Evolutionary conservation across 2,797 vertebrate genomes (phyloP), one percentile per base, ranked within the genome.

Genomic region (Gorsachius magnificus): DNA sequence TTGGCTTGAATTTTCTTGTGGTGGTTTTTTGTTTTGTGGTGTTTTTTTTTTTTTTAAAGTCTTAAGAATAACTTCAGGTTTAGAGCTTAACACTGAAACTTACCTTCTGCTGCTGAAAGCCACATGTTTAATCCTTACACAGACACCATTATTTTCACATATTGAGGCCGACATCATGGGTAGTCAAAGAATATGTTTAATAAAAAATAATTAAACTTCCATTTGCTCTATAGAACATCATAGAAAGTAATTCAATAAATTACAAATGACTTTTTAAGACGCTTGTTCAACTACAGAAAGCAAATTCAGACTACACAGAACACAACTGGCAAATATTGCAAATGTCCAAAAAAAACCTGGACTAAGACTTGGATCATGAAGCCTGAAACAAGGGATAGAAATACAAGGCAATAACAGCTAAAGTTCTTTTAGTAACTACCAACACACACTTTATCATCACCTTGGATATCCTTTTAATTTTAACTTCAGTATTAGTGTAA

Each of bases 241-340:
- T 99, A 99, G 99, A 99, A 99, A 99, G 99, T 99, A 99, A 99
- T 99, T 99, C 99, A 99, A 99, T 99, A 99, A 99, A 99, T 99
- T 99, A 99, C 99, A 99, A 99, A 99, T 99, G 98, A 99, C 99
- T 99, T 99, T 98, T 98, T 99, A 99, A 99, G 99, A 99, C 98
- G 98, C 97, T 98, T 99, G 98, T 99, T 99, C 98, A 98, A 99
- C 99, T 99, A 99, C 99, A 99, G 99, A 99, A 99, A 99, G 98
- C 99, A 98, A 99, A 98, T 99, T 97, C 98, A 97, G 99, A 99
- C 98, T 99, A 99, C 99, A 99, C 98, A 99, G 99, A 99, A 99
- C 99, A 99, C 99, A 99, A 99, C 98, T 99, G 99, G 99, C 99
- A 99, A 99, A 98, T 99, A 99, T 99, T 99, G 99, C 99, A 99